Conservation (phyloP, 1,140 invertebrate genomes). For the Cyrtorhinus lividipennis region DNA sequence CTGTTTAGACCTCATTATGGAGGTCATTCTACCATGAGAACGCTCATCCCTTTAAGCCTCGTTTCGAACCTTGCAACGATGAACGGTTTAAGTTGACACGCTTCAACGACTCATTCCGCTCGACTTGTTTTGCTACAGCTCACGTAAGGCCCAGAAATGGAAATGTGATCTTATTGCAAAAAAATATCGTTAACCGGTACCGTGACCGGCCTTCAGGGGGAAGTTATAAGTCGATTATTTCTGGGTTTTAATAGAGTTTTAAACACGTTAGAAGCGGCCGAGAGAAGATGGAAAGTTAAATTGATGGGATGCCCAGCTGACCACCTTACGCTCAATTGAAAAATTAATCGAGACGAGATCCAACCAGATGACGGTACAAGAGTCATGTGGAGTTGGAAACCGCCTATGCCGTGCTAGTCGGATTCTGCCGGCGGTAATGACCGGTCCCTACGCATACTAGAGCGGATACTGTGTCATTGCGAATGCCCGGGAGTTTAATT, state of each 20-base stretch:
- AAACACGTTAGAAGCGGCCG: not conserved
- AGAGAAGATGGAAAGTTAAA: not conserved
- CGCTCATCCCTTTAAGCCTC: too few species aligned
- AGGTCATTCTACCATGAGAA: too few species aligned
- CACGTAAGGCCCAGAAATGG: too few species aligned
- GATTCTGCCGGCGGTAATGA: not conserved
- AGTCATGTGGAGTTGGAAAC: conserved; percentile 2
- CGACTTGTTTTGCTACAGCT: too few species aligned
- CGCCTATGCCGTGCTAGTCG: too few species aligned
- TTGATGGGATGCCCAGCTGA: not conserved
- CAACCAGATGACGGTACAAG: not conserved
- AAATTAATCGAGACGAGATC: conserved; percentile 6
- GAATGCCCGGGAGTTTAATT: not conserved
- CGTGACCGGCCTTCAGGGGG: not conserved
- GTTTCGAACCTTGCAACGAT: too few species aligned
- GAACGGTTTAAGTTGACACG: too few species aligned
- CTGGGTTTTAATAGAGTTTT: not conserved
- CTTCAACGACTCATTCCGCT: too few species aligned
- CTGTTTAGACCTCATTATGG: too few species aligned
- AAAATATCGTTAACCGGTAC: too few species aligned
- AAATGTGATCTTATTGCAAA: too few species aligned
- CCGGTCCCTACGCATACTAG: not conserved
- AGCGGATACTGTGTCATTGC: not conserved
- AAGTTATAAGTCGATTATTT: not conserved
- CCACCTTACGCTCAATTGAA: not conserved